These are phyloP conservation scores for Phoxinus dragarum DNA, from an alignment of 2,797 vertebrate genomes.

Conservation along the genomic window DNA sequence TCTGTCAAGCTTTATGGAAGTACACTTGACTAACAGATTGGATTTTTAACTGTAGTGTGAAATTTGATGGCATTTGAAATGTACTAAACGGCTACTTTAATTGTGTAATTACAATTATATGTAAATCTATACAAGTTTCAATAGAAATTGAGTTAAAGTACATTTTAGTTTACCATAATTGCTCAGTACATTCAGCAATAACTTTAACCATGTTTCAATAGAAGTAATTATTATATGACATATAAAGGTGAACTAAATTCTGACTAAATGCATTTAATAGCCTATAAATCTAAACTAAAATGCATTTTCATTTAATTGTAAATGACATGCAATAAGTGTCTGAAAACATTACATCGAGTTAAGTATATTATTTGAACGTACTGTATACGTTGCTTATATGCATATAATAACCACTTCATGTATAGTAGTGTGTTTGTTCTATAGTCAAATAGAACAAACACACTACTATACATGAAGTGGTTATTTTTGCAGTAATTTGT, in stretches of 20 bases:
- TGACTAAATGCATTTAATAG: neutral
- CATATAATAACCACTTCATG: too few relatives aligned
- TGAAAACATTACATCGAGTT: neutral
- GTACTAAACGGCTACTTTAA: neutral
- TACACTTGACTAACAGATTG: neutral
- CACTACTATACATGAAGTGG: neutral
- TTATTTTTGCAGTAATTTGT: neutral
- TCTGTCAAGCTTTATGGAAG: too few relatives aligned
- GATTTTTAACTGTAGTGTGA: neutral
- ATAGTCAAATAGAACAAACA: neutral
- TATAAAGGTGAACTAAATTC: neutral
- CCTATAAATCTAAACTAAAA: neutral
- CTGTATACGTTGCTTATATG: neutral
- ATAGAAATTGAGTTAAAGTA: too few relatives aligned
- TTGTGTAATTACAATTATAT: neutral
- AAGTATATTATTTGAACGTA: neutral
- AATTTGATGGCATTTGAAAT: neutral
- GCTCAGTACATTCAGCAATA: too few relatives aligned
- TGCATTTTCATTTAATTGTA: neutral
- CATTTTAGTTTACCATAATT: too few relatives aligned
- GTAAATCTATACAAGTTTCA: neutral
- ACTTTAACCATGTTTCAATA: neutral
- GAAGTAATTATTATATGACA: neutral
- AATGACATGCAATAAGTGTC: neutral
- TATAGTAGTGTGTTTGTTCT: too few relatives aligned